Base-by-base conservation (phyloP, 2,797 vertebrate genomes). In the Paratrypauchen microcephalus region DNA sequence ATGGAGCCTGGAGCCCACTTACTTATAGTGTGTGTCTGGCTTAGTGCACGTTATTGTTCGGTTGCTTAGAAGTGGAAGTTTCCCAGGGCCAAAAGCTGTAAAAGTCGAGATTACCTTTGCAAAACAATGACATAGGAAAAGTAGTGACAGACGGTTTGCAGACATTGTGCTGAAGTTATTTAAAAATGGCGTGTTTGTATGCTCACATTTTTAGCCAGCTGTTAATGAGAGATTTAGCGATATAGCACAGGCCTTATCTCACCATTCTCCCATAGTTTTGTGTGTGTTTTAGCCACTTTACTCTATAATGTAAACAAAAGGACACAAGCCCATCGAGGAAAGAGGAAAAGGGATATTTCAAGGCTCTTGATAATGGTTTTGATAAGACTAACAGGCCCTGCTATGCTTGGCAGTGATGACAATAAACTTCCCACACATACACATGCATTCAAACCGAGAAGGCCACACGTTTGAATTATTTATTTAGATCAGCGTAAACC, bases 331-430 rank as follows among this genome's bases (percentile, higher is more conserved):
- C 77, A 59, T 78, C 21, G 30, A 75, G 75, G 71, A 84, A 64
- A 15, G 70, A 83, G 79, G 78, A 84, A 87, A 80, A 65, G 73
- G 66, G 70, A 28, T 60, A 82, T 88, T 81, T 84, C 47, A 83
- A 71, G 81, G 77, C 66, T 84, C 79, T 83, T 86, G 86, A 85
- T 85, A 84, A 85, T 75, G 68, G 69, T 23, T 6, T 75, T 69
- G 89, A 90, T 88, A 90, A 79, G 72, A 74, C 68, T 30, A 82
- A 83, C 80, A 83, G 65, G 81, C 79, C 50, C 70, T n/a, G 73
- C 64, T 83, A 67, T 57, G 68, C 74, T 83, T 78, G 73, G 77
- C 73, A 23, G n/a, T 64, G 68, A 78, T 74, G 36, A 66, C 47
- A 68, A 74, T 76, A 77, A 81, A 83, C 74, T 48, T 76, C 39